Conservation (phyloP, 2,888 invertebrate species). For the Limnephilus marmoratus region DNA sequence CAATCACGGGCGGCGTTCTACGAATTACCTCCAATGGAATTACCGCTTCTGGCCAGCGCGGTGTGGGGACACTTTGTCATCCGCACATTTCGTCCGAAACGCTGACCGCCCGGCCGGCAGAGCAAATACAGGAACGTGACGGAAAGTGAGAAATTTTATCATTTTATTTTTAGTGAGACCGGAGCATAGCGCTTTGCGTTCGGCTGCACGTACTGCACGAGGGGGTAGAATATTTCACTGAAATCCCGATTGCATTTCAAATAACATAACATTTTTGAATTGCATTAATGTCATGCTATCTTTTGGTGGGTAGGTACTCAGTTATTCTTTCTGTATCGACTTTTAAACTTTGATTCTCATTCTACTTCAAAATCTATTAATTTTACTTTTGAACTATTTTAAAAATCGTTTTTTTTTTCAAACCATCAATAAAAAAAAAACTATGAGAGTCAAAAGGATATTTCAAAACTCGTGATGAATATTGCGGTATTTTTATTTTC, state of each 20-base stretch:
- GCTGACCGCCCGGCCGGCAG: constrained; percentile 30
- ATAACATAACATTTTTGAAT: not conserved
- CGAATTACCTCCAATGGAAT: constrained; percentile 37
- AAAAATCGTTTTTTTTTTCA: too few species aligned
- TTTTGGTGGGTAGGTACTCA: too few species aligned
- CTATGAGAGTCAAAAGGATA: too few species aligned
- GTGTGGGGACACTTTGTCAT: constrained; percentile 15
- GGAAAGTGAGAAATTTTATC: not conserved
- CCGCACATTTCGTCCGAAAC: constrained; percentile 20
- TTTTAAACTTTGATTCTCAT: too few species aligned
- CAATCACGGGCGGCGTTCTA: constrained; percentile 30
- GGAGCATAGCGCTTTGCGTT: not conserved
- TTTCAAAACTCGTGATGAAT: too few species aligned
- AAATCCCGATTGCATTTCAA: not conserved
- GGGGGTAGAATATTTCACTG: not conserved
- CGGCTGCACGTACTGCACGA: not conserved
- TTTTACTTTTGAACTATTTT: too few species aligned
- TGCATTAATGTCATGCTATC: not conserved
- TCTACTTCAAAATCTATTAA: too few species aligned
- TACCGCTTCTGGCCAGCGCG: constrained; percentile 23
- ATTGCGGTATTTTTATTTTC: too few species aligned
- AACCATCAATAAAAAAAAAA: too few species aligned
- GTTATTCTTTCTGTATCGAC: too few species aligned
- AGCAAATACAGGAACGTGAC: constrained; percentile 32
- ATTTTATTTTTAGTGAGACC: not conserved